Evolutionary conservation across 2,797 vertebrate genomes (phyloP).

Genomic region (Sphenopsis melanotis): DNA sequence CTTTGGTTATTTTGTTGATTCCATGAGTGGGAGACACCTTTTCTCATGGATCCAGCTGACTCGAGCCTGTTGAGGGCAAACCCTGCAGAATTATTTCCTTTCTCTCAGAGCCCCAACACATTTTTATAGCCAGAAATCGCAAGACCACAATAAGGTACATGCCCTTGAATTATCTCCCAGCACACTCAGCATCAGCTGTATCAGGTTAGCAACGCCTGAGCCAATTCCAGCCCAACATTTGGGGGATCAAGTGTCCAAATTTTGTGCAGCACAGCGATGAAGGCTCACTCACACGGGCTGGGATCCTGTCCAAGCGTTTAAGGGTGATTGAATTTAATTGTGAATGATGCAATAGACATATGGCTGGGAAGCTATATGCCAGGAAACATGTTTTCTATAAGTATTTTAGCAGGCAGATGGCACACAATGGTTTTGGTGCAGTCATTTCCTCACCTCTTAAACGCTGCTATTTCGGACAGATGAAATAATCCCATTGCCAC

Average conservation of each 20-base stretch:
- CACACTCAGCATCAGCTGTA: not conserved
- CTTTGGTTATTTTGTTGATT: not conserved
- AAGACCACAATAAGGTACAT: not conserved
- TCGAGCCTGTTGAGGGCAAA: accelerated
- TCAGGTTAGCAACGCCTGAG: not conserved
- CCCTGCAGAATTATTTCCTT: not conserved
- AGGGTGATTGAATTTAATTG: conserved; percentile 50
- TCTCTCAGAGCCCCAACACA: not conserved
- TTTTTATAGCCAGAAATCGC: not conserved
- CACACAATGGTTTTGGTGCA: conserved; percentile 43
- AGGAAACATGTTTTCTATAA: conserved; percentile 60
- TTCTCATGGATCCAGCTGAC: accelerated
- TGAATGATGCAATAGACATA: conserved; percentile 60
- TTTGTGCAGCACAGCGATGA: not conserved
- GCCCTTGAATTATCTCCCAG: not conserved
- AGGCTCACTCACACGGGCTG: not conserved
- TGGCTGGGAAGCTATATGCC: conserved; percentile 53
- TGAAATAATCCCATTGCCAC: conserved; percentile 15
- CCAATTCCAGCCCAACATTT: not conserved
- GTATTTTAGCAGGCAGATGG: conserved; percentile 58
- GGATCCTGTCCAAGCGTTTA: conserved; percentile 32
- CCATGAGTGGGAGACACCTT: not conserved
- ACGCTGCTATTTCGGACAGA: conserved; percentile 26
- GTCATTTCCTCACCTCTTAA: conserved; percentile 56
- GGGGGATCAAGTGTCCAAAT: not conserved